Conservation (phyloP, 2,113 vertebrate species). For the Pluvianellus socialis region DNA sequence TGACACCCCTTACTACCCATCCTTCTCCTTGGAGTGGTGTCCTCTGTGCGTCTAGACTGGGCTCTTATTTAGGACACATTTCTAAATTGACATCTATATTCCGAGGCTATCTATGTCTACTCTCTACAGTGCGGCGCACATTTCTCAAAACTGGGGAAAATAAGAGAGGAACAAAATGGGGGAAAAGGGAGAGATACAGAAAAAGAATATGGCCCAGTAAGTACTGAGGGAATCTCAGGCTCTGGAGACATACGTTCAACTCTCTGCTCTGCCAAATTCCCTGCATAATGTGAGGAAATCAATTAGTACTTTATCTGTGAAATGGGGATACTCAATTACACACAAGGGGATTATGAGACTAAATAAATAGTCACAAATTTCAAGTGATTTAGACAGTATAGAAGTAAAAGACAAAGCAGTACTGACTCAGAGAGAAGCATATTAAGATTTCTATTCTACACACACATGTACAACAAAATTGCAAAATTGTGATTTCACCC, state of each 20-base stretch:
- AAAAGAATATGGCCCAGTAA: conserved; percentile 6
- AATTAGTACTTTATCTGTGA: conserved; percentile 63
- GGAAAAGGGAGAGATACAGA: neutral
- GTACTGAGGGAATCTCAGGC: conserved; percentile 29
- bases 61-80: neutral
- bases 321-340: conserved; percentile 62
- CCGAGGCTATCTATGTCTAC: neutral
- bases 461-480: neutral
- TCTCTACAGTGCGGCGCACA: neutral
- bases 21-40: neutral
- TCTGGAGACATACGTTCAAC: conserved; percentile 21
- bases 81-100: neutral
- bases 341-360: conserved; percentile 51
- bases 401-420: conserved; percentile 12
- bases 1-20: neutral
- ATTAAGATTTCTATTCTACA: neutral
- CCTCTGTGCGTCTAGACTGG: neutral
- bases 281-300: conserved; percentile 55
- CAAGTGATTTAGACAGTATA: conserved; percentile 23
- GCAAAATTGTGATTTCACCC: neutral
- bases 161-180: neutral
- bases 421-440: neutral
- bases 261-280: conserved; percentile 61
- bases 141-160: neutral
- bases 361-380: conserved; percentile 62